Conservation (phyloP, 2,113 vertebrate species). For the Larimichthys polyactis region DNA sequence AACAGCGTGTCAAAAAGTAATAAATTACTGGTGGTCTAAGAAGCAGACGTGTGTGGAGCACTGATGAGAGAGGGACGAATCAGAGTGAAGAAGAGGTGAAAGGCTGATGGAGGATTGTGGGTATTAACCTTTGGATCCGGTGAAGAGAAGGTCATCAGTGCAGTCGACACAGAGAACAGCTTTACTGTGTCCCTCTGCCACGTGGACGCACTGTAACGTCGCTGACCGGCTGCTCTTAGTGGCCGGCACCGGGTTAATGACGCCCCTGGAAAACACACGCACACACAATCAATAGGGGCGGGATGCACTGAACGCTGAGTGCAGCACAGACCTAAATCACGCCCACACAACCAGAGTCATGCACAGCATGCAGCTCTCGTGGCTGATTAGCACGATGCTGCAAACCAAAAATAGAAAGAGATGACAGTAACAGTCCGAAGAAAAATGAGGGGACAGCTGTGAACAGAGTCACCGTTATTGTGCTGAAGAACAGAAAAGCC, state of each 20-base stretch:
- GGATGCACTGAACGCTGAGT: neutral
- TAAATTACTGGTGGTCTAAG: slow-evolving; percentile 19
- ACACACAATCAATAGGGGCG: slow-evolving; percentile 5
- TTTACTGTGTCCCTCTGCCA: slow-evolving; percentile 95
- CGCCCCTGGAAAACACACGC: slow-evolving; percentile 85
- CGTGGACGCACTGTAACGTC: slow-evolving; percentile 89
- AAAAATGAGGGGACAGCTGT: slow-evolving; percentile 3
- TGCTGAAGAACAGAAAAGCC: neutral
- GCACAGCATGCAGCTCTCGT: slow-evolving; percentile 32
- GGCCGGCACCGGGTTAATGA: slow-evolving; percentile 91
- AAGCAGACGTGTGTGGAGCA: neutral
- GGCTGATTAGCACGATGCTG: slow-evolving; percentile 37
- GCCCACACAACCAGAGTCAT: slow-evolving; percentile 17
- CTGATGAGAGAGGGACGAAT: slow-evolving; percentile 14
- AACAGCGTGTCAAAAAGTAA: slow-evolving; percentile 30
- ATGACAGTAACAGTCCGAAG: neutral
- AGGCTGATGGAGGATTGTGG: neutral
- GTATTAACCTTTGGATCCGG: slow-evolving; percentile 95
- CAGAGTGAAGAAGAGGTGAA: neutral
- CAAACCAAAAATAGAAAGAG: slow-evolving; percentile 41
- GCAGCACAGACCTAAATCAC: slow-evolving; percentile 12
- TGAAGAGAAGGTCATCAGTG: slow-evolving; percentile 98
- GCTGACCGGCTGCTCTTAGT: slow-evolving; percentile 84
- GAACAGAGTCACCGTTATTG: slow-evolving; percentile 5
- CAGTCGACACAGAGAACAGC: slow-evolving; percentile 95